These are phyloP conservation scores for Lysiphlebus fabarum DNA, from an alignment of 1,140 invertebrate genomes.

Conservation along the genomic window DNA sequence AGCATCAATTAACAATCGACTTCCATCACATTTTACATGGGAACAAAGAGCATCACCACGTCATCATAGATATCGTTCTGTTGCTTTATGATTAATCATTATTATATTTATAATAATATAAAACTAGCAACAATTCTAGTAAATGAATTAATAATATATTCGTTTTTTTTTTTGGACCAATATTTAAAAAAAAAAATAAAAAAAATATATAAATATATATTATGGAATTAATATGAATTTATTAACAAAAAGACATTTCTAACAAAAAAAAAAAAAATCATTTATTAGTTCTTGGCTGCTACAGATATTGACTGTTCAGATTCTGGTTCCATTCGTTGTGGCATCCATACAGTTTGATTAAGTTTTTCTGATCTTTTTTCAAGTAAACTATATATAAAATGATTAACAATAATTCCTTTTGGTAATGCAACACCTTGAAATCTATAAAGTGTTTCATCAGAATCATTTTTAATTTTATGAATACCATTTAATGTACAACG, in stretches of 20 bases:
- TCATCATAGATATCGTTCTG: slow-evolving; percentile 11
- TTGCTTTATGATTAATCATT: slow-evolving; percentile 22
- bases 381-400: slow-evolving; percentile 76
- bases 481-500: slow-evolving; percentile 71
- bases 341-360: slow-evolving; percentile 40
- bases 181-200: neutral
- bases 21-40: slow-evolving; percentile 44
- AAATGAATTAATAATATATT: slow-evolving; percentile 1
- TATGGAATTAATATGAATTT: slow-evolving; percentile 3
- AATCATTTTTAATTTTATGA: slow-evolving; percentile 63
- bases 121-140: neutral
- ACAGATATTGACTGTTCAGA: slow-evolving; percentile 27
- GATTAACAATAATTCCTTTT: slow-evolving; percentile 71
- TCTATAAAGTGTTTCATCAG: slow-evolving; percentile 66
- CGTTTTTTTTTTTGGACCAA: slow-evolving; percentile 6
- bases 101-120: slow-evolving; percentile 17
- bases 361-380: slow-evolving; percentile 72
- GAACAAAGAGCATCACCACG: slow-evolving; percentile 31
- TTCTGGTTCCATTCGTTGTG: slow-evolving; percentile 22
- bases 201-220: neutral
- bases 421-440: slow-evolving; percentile 90
- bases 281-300: slow-evolving; percentile 32
- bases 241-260: slow-evolving; percentile 4
- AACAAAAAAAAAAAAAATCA: slow-evolving; percentile 1
- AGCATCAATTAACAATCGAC: slow-evolving; percentile 38